Percentiles rank a stretch among this genome's conserved stretches.
Evolutionary conservation across 2,888 invertebrate species (phyloP).

Genomic region (Hyalella azteca): DNA sequence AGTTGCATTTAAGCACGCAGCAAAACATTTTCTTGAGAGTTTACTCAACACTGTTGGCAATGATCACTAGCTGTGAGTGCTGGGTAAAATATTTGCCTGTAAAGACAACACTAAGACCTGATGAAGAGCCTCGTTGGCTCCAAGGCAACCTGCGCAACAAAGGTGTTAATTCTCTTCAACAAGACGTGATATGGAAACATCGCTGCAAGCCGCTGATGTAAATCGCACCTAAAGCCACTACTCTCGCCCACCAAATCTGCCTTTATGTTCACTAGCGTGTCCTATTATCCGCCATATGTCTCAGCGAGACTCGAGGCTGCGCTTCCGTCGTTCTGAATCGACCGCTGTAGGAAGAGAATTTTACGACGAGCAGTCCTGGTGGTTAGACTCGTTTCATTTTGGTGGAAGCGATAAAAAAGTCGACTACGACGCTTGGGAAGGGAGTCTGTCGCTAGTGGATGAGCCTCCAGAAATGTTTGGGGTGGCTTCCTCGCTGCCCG

Average conservation of each 20-base stretch:
- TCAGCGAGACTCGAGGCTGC: slow-evolving; percentile 1
- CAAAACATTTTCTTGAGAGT: slow-evolving; percentile 7
- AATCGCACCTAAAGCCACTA: slow-evolving; percentile 14
- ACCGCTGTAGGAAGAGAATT: slow-evolving; percentile 21
- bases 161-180: slow-evolving; percentile 33
- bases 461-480: slow-evolving; percentile 24
- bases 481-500: slow-evolving; percentile 30
- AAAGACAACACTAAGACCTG: slow-evolving; percentile 2
- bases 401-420: slow-evolving; percentile 32
- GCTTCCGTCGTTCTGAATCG: slow-evolving; percentile 29
- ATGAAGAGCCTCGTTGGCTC: slow-evolving; percentile 27
- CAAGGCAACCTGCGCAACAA: slow-evolving; percentile 1
- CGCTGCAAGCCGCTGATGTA: slow-evolving; percentile 23
- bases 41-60: slow-evolving; percentile 5
- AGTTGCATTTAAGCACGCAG: slow-evolving; percentile 8
- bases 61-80: slow-evolving; percentile 5
- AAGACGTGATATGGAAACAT: slow-evolving; percentile 30
- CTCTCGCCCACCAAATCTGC: slow-evolving; percentile 27
- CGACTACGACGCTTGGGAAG: slow-evolving; percentile 3
- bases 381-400: slow-evolving; percentile 33
- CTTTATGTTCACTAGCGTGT: slow-evolving; percentile 20
- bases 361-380: slow-evolving; percentile 28
- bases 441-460: slow-evolving; percentile 31
- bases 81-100: slow-evolving; percentile 26
- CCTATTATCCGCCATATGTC: slow-evolving; percentile 25